Conservation (phyloP, 2,797 vertebrate species). For the Rhinogobio ventralis region DNA sequence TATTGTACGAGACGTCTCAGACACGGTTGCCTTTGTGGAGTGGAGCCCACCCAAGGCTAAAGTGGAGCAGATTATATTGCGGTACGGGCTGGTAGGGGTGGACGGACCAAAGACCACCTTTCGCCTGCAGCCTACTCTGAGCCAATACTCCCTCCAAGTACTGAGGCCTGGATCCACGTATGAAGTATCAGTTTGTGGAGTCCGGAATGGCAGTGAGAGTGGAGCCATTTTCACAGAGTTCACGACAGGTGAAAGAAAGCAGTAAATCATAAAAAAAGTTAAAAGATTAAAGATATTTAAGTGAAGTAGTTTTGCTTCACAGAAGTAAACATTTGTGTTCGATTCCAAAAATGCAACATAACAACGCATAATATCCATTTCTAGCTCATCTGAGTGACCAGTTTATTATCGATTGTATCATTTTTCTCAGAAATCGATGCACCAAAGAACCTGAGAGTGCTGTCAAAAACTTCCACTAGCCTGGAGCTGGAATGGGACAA, state of each 20-base stretch:
- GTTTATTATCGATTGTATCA: constrained; percentile 77
- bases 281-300: neutral
- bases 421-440: constrained; percentile 92
- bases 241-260: constrained; percentile 86
- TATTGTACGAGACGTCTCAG: constrained; percentile 91
- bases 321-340: constrained; percentile 20
- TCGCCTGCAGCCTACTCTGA: constrained; percentile 93
- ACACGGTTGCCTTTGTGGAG: constrained; percentile 96
- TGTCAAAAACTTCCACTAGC: constrained; percentile 84
- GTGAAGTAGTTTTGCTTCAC: neutral
- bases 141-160: constrained; percentile 94
- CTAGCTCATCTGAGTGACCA: constrained; percentile 73
- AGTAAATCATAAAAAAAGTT: neutral
- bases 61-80: constrained; percentile 91
- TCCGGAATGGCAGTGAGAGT: constrained; percentile 89
- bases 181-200: constrained; percentile 84
- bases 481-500: constrained; percentile 97
- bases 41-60: constrained; percentile 91
- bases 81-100: constrained; percentile 87
- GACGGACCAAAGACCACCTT: constrained; percentile 90
- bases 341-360: constrained; percentile 26
- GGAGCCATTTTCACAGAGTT: constrained; percentile 85
- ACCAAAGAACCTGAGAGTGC: constrained; percentile 92
- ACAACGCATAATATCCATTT: constrained; percentile 58
- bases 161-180: constrained; percentile 90